Percentiles rank a stretch among this genome's conserved stretches.
phyloP scores from a whole-genome alignment of 2,888 invertebrate species.

The Aproaerema taeniolella region DNA sequence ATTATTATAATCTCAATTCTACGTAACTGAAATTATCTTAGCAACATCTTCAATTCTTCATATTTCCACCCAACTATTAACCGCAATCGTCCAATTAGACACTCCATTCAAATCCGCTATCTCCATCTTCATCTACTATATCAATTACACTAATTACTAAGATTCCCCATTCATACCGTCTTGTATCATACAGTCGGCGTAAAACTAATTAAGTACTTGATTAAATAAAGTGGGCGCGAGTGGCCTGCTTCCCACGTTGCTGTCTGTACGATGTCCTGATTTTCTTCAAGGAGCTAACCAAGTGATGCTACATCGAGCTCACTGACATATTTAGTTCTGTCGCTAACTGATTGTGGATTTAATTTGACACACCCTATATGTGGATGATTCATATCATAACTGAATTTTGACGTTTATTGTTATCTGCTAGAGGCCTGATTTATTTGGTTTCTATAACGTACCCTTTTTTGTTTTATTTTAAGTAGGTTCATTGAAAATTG shows the following conservation, averaged over 20 bases:
- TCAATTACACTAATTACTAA: conserved; percentile 20
- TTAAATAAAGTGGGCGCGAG: conserved; percentile 42
- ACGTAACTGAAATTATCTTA: no score
- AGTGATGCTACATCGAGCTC: conserved; percentile 4
- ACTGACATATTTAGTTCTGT: conserved; percentile 6
- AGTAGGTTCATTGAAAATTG: no score
- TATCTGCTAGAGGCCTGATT: no score
- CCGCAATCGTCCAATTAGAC: conserved; percentile 9
- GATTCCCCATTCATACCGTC: conserved; percentile 15
- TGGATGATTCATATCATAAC: no score
- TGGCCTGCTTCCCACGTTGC: conserved; percentile 51
- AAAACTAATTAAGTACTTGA: conserved; percentile 27
- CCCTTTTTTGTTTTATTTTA: no score
- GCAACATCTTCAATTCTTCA: no score
- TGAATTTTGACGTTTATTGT: no score
- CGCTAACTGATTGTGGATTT: neutral
- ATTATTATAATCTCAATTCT: no score
- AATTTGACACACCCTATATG: no score
- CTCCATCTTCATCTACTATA: conserved; percentile 18
- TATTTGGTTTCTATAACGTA: no score
- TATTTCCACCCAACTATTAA: neutral
- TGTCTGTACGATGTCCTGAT: conserved; percentile 40
- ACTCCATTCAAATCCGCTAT: conserved; percentile 10
- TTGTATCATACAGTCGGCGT: conserved; percentile 26
- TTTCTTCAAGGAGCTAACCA: conserved; percentile 18